Percentiles rank a stretch among this genome's conserved stretches.
Evolutionary conservation across 2,113 vertebrate genomes (phyloP).

Genomic region (Pangasianodon gigas): DNA sequence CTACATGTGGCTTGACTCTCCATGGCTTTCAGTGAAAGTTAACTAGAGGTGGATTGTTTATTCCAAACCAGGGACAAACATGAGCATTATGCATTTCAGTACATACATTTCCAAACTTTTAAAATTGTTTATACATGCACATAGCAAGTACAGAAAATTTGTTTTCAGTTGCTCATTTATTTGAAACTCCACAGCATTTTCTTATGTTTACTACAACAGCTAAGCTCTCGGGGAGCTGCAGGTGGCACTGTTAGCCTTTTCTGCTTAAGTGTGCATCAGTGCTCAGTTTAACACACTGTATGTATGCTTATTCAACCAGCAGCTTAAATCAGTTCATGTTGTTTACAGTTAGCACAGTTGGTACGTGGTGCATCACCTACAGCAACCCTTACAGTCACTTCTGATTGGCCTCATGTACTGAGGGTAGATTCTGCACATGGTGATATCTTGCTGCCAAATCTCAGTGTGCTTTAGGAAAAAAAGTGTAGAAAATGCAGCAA

Average conservation of each 20-base stretch:
- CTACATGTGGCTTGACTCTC: constrained; percentile 19
- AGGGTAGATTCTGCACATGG: not conserved
- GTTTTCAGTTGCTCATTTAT: not conserved
- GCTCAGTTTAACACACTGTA: not conserved
- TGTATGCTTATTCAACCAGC: constrained; percentile 11
- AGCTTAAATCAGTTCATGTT: constrained; percentile 3
- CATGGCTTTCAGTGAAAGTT: not conserved
- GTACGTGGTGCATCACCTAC: constrained; percentile 21
- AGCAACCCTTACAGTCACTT: not conserved
- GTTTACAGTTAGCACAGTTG: constrained; percentile 12
- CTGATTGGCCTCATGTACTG: not conserved
- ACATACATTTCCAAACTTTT: not conserved
- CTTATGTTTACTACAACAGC: not conserved
- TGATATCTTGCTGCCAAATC: not conserved
- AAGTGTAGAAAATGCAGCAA: not conserved
- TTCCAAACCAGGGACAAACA: not conserved
- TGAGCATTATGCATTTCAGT: not conserved
- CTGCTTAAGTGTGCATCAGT: constrained; percentile 14
- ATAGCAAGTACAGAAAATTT: not conserved
- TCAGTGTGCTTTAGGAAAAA: not conserved
- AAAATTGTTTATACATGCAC: not conserved
- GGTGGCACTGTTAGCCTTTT: constrained; percentile 70
- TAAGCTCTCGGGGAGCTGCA: constrained; percentile 57
- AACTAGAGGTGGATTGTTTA: constrained; percentile 19
- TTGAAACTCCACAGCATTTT: not conserved